Conservation (phyloP, 1,140 invertebrate species). For the Sinonovacula constricta region DNA sequence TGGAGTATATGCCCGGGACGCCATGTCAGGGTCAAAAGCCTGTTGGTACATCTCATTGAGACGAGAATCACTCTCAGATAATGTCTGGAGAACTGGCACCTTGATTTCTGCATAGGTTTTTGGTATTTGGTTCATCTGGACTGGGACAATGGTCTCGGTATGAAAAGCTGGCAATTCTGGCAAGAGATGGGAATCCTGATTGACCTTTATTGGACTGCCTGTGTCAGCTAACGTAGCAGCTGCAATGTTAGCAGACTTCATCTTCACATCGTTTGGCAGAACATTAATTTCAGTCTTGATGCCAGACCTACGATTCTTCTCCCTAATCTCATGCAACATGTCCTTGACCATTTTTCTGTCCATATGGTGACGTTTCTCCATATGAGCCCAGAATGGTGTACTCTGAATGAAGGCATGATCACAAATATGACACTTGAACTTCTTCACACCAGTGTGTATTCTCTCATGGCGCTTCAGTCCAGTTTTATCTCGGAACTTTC, state of each 20-base stretch:
- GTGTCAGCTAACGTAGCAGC: not conserved
- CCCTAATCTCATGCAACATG: conserved; percentile 18
- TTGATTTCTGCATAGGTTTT: not conserved
- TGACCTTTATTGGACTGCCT: not conserved
- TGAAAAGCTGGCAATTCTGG: not conserved
- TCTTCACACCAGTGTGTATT: conserved; percentile 76
- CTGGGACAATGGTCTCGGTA: not conserved
- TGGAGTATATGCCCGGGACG: not conserved
- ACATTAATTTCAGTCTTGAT: conserved; percentile 25
- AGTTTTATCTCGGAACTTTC: conserved; percentile 38
- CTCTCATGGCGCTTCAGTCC: conserved; percentile 53
- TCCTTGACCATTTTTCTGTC: conserved; percentile 24
- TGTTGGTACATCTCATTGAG: too few species aligned
- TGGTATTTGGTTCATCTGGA: not conserved
- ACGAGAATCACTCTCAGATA: too few species aligned
- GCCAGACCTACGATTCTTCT: conserved; percentile 20
- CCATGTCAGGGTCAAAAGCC: too few species aligned
- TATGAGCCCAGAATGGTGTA: conserved; percentile 43
- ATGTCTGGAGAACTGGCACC: not conserved
- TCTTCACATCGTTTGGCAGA: conserved; percentile 21
- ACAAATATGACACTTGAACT: conserved; percentile 71
- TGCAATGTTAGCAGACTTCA: not conserved
- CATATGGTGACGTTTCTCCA: conserved; percentile 43
- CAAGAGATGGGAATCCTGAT: not conserved
- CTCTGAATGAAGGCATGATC: conserved; percentile 46